A percentile compares a stretch with the other conserved stretches of the same genome.
These are phyloP conservation scores for Meriones psammophilus DNA, from an alignment of 2,797 vertebrate species.

Conservation along the genomic window DNA sequence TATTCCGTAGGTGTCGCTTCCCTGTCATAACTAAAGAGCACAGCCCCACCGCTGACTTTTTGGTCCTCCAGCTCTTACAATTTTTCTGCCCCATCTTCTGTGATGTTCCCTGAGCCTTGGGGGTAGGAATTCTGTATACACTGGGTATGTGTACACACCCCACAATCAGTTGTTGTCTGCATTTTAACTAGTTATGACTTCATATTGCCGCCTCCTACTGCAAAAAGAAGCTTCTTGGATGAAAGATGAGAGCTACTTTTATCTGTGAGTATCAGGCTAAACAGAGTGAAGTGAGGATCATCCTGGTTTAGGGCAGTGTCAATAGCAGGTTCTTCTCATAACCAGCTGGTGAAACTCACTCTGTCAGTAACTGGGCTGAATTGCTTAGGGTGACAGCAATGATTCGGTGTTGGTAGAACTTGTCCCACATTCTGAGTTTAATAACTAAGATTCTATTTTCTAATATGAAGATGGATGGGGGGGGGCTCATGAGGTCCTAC, in stretches of 20 bases:
- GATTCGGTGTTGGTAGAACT: not conserved
- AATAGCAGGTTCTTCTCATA: not conserved
- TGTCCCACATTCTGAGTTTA: not conserved
- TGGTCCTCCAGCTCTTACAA: not conserved
- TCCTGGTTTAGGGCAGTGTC: too few relatives aligned
- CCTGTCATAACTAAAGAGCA: too few relatives aligned
- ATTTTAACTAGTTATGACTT: not conserved
- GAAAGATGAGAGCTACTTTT: not conserved
- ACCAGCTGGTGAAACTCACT: not conserved
- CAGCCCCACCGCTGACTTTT: not conserved
- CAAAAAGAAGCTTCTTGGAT: not conserved
- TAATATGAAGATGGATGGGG: not conserved
- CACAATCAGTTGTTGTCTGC: not conserved
- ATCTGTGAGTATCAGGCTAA: not conserved
- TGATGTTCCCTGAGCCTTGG: not conserved
- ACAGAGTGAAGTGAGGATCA: too few relatives aligned
- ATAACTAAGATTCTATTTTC: conserved; percentile 44
- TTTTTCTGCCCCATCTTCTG: not conserved
- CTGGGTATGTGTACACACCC: not conserved
- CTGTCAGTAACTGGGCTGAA: not conserved
- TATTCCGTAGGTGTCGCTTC: not conserved
- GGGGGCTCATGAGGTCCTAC: not conserved
- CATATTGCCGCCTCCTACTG: not conserved
- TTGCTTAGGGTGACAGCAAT: not conserved
- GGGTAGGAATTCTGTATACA: not conserved